Conservation (phyloP, 92 coral and sea anemone species). For the Actinernus sp. region DNA sequence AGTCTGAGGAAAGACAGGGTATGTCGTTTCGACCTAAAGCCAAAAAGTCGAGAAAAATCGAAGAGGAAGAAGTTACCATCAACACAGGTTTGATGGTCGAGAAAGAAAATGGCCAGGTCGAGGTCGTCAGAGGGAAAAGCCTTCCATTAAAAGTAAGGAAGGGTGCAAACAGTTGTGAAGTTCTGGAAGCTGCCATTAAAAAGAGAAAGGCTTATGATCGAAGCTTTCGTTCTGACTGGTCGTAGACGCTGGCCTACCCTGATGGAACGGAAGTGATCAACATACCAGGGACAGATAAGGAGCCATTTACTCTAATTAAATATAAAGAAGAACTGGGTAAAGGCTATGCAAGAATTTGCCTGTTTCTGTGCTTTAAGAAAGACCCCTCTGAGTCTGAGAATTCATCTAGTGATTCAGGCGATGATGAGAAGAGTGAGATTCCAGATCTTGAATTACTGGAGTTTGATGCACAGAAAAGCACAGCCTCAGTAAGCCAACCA, state of each 20-base stretch:
- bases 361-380: conserved; percentile 14
- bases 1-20: conserved; percentile 13
- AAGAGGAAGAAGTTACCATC: conserved; percentile 11
- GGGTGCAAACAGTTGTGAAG: conserved; percentile 18
- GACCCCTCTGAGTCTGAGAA: no score
- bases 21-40: conserved; percentile 12
- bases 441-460: no score
- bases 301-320: conserved; percentile 32
- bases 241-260: conserved; percentile 19
- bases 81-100: conserved; percentile 11
- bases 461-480: no score
- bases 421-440: no score
- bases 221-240: conserved; percentile 21
- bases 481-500: no score
- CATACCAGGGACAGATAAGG: conserved; percentile 46
- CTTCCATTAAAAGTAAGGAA: conserved; percentile 28
- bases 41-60: conserved; percentile 11
- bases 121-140: conserved; percentile 22
- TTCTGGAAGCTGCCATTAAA: conserved; percentile 32
- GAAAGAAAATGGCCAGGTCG: neutral
- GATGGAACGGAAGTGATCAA: conserved; percentile 27
- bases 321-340: conserved; percentile 46
- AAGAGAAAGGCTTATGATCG: conserved; percentile 27
- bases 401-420: no score
- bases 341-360: conserved; percentile 18